A percentile compares a stretch with the other conserved stretches of the same genome.
These are phyloP conservation scores for Lagodon rhomboides DNA, from an alignment of 2,797 vertebrate genomes.

Conservation along the genomic window DNA sequence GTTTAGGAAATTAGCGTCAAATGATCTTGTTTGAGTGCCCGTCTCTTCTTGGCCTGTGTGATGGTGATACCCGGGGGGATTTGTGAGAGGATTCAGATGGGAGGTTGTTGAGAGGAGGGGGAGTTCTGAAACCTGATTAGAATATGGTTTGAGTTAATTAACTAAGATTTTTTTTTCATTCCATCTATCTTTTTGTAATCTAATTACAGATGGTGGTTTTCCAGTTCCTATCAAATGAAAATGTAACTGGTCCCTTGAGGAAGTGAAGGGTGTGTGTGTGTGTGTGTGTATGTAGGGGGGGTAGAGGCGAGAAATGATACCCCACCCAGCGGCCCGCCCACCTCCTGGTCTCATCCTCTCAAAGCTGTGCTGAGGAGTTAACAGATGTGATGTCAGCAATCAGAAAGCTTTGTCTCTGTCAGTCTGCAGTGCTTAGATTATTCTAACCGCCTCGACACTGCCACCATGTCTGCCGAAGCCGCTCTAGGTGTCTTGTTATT, in stretches of 20 bases:
- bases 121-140: slow-evolving; percentile 78
- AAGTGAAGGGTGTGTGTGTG: background rate
- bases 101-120: slow-evolving; percentile 63
- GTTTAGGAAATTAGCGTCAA: slow-evolving; percentile 83
- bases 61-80: slow-evolving; percentile 71
- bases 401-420: slow-evolving; percentile 57
- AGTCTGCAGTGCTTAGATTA: slow-evolving; percentile 10
- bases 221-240: slow-evolving; percentile 79
- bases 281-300: background rate
- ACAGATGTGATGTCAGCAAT: slow-evolving; percentile 73
- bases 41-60: slow-evolving; percentile 62
- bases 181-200: slow-evolving; percentile 78
- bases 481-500: slow-evolving; percentile 7
- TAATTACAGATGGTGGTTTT: slow-evolving; percentile 84
- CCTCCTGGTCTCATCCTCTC: slow-evolving; percentile 59
- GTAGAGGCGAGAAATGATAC: slow-evolving; percentile 27
- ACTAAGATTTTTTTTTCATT: slow-evolving; percentile 60
- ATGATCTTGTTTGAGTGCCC: slow-evolving; percentile 79
- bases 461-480: slow-evolving; percentile 23
- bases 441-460: slow-evolving; percentile 25
- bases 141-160: slow-evolving; percentile 85
- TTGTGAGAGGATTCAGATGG: slow-evolving; percentile 74
- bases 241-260: slow-evolving; percentile 75
- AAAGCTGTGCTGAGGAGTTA: slow-evolving; percentile 54
- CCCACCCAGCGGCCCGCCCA: slow-evolving; percentile 52